Evolutionary conservation across 2,113 vertebrate species (phyloP), one percentile per base, ranked within the genome.

Genomic region (Labrus mixtus): DNA sequence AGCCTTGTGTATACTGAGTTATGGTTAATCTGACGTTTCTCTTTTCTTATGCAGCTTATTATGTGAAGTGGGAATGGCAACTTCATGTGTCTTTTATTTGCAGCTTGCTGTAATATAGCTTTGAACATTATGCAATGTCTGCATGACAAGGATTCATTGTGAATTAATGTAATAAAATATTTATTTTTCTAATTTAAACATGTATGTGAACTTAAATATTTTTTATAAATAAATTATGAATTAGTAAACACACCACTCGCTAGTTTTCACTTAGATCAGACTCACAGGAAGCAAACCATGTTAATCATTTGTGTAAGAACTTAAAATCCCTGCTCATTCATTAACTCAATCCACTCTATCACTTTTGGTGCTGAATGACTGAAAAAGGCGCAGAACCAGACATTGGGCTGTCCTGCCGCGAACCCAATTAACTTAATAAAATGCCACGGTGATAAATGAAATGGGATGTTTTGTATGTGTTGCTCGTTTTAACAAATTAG

Each of bases 121-220:
- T 58, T 53, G 41, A 58, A 39, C 41, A 20, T 69, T 76, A 61
- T 85, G 83, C 75, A 78, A 78, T 23, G 68, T 79, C 76, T 84
- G 84, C 81, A 86, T 91, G 86, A 79, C 54, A 58, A 23, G 33
- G 45, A 79, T n/a, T 73, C 58, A 78, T 67, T 85, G 75, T 86
- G 68, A 78, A 63, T 72, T 84, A 82, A 82, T 87, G 76, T 78
- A 46, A 90, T 83, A 59, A 89, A 88, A 80, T 72, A 76, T 91
- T 81, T 91, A 91, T 93, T 93, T 94, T 93, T 94, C 33, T 92
- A 93, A 90, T 76, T 73, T 65, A 78, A 76, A 87, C 39, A 82
- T 84, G 65, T 81, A 90, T 69, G 56, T 79, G 68, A 90, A 88
- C 62, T 90, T 88, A 82, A 91, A 81, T 84, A 90, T 81, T 90